phyloP scores from a whole-genome alignment of 92 coral and sea anemone species.

The Actinostola sp. region DNA sequence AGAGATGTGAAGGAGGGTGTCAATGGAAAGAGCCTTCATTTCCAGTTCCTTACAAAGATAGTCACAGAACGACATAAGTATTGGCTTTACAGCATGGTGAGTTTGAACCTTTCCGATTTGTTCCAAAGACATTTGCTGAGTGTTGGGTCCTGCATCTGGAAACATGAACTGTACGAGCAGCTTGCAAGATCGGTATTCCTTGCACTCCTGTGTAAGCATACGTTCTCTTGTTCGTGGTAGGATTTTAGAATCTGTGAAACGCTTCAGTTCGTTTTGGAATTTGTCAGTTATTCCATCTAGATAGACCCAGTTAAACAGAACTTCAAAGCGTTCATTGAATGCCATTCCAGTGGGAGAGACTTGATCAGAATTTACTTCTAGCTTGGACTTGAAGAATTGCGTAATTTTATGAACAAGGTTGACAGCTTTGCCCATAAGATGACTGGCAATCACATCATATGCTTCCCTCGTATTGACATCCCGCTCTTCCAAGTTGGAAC shows the following conservation, averaged over 20 bases:
- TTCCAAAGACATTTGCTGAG: slow-evolving; percentile 1
- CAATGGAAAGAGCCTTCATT: slow-evolving; percentile 49
- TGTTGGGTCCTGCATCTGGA: slow-evolving; percentile 42
- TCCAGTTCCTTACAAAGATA: slow-evolving; percentile 51
- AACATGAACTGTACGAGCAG: slow-evolving; percentile 43
- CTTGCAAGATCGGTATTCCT: slow-evolving; percentile 36
- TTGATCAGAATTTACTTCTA: slow-evolving; percentile 35
- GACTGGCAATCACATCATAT: slow-evolving; percentile 33
- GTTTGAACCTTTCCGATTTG: slow-evolving; percentile 15
- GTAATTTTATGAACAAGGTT: slow-evolving; percentile 21
- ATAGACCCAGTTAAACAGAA: slow-evolving; percentile 50
- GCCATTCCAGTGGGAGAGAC: slow-evolving; percentile 38
- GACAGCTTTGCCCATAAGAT: slow-evolving; percentile 19
- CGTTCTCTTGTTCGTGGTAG: neutral
- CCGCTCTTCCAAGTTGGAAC: slow-evolving; percentile 21
- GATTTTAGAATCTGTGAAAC: slow-evolving; percentile 6
- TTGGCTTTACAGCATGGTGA: slow-evolving; percentile 42
- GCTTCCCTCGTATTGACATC: slow-evolving; percentile 44
- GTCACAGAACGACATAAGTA: slow-evolving; percentile 52
- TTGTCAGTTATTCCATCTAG: slow-evolving; percentile 56
- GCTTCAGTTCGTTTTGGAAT: slow-evolving; percentile 26
- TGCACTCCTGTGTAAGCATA: slow-evolving; percentile 4
- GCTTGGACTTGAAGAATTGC: slow-evolving; percentile 1
- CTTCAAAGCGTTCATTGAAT: slow-evolving; percentile 47
- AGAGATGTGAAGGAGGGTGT: slow-evolving; percentile 70